phyloP scores from a whole-genome alignment of 2,888 invertebrate species.

The Chromoteleia sp. region DNA sequence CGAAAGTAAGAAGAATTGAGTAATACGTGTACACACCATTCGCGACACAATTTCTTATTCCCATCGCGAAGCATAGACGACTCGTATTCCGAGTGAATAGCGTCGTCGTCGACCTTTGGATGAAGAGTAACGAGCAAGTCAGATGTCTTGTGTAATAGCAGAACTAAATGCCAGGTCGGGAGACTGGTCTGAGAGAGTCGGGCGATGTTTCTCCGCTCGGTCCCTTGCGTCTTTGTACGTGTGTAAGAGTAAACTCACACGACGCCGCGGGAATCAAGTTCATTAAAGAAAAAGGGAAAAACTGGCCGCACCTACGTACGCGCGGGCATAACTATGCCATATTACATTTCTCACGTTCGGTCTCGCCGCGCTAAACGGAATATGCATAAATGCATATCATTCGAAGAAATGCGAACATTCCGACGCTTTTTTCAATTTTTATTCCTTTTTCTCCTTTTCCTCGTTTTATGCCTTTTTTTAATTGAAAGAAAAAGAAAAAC shows the following conservation, averaged over 20 bases:
- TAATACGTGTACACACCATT: conserved; percentile 38
- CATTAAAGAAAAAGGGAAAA: conserved; percentile 63
- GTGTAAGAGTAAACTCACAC: conserved; percentile 34
- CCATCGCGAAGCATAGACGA: conserved; percentile 21
- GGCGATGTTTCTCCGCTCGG: conserved; percentile 36
- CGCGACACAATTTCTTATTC: conserved; percentile 56
- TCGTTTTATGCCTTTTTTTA: too few species aligned
- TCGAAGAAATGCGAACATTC: conserved; percentile 33
- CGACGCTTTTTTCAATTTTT: neutral
- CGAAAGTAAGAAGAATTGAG: conserved; percentile 50
- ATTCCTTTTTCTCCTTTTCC: neutral
- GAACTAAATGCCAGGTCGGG: conserved; percentile 78
- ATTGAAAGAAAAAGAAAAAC: too few species aligned
- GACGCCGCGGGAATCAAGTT: conserved; percentile 63
- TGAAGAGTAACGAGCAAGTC: conserved; percentile 74
- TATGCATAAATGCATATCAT: conserved; percentile 47
- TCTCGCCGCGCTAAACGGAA: conserved; percentile 31
- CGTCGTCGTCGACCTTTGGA: conserved; percentile 69
- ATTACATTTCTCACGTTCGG: conserved; percentile 66
- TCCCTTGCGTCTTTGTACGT: conserved; percentile 30
- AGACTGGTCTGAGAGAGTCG: conserved; percentile 73
- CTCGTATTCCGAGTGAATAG: conserved; percentile 30
- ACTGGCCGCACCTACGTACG: conserved; percentile 60
- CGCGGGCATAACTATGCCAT: conserved; percentile 56
- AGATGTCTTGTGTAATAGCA: conserved; percentile 72